Percentiles rank a stretch among this genome's conserved stretches.
These are phyloP conservation scores for Sminthurinus aureus DNA, from an alignment of 2,888 invertebrate species.

Conservation along the genomic window DNA sequence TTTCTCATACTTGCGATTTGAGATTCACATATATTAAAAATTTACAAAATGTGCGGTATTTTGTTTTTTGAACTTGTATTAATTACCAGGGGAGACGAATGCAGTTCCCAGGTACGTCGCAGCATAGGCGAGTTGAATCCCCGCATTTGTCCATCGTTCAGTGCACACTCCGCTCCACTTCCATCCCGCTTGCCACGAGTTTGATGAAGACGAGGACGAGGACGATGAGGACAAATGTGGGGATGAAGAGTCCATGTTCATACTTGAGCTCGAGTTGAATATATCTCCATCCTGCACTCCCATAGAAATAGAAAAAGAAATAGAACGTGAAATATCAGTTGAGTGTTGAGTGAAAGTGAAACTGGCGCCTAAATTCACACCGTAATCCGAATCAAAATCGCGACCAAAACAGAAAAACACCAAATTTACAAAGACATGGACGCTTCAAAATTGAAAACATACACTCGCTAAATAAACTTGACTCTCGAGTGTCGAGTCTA, in stretches of 20 bases:
- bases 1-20: no score
- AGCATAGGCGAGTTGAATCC: constrained; percentile 57
- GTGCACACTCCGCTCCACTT: constrained; percentile 55
- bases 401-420: no score
- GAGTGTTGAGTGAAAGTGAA: not conserved
- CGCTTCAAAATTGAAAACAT: no score
- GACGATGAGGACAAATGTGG: not conserved
- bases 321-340: no score
- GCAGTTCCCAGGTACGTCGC: constrained; percentile 59
- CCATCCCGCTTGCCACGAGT: constrained; percentile 38
- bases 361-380: not conserved
- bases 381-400: not conserved
- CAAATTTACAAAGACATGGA: no score
- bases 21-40: no score
- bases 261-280: not conserved
- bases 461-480: no score
- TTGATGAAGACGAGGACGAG: constrained; percentile 5
- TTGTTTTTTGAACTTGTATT: not conserved
- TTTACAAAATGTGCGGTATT: no score
- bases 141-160: constrained; percentile 60
- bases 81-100: constrained; percentile 51
- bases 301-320: not conserved
- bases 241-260: no score
- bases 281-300: not conserved
- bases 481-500: no score